phyloP scores from a whole-genome alignment of 2,113 vertebrate genomes.

The Melospiza georgiana region DNA sequence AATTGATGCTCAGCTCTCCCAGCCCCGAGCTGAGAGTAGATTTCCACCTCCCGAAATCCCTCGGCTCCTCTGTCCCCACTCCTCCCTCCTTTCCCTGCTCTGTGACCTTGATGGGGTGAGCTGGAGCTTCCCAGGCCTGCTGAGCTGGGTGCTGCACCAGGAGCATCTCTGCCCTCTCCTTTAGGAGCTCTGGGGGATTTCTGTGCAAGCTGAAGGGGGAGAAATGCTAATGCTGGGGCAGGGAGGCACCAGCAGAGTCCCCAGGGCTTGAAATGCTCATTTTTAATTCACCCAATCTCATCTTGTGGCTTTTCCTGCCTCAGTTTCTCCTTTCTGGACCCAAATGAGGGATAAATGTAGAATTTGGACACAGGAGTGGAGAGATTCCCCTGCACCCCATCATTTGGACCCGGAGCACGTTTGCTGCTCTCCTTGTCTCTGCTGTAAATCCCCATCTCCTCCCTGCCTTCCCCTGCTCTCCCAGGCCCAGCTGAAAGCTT shows the following conservation, averaged over 20 bases:
- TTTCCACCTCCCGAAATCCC: not conserved
- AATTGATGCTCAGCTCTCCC: not conserved
- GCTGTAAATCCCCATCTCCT: not conserved
- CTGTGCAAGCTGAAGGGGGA: not conserved
- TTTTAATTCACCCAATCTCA: not conserved
- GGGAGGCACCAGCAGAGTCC: not conserved
- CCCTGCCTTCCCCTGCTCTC: not conserved
- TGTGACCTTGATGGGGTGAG: not conserved
- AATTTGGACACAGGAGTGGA: not conserved
- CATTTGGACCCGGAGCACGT: not conserved
- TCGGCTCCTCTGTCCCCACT: not conserved
- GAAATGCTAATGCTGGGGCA: not conserved
- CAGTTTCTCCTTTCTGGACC: not conserved
- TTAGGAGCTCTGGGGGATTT: not conserved
- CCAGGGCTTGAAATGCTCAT: not conserved
- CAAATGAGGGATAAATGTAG: not conserved
- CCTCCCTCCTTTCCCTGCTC: not conserved
- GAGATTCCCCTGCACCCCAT: accelerated
- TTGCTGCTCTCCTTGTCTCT: not conserved
- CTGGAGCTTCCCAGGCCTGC: not conserved
- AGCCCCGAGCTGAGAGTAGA: accelerated
- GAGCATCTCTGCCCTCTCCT: not conserved
- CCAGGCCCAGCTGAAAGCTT: not conserved
- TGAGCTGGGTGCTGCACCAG: not conserved
- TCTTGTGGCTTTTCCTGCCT: not conserved